Evolutionary conservation across 2,888 invertebrate genomes (phyloP).

Genomic region (Cremastobaeus sp.): DNA sequence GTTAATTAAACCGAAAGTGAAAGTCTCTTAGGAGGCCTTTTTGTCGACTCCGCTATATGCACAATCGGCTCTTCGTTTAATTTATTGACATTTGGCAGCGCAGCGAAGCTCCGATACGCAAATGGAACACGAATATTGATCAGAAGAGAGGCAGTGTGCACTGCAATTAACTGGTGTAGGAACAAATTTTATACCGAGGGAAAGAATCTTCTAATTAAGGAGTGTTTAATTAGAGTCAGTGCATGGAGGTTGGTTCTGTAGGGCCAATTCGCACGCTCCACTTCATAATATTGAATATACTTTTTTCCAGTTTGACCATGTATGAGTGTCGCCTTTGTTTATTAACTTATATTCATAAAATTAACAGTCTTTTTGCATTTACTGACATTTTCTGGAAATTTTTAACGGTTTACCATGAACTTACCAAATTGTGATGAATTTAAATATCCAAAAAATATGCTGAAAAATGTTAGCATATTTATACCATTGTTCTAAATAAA

Average conservation of each 20-base stretch:
- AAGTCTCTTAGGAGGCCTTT: conserved; percentile 20
- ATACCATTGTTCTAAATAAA: too few relatives aligned
- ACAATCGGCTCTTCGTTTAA: conserved; percentile 41
- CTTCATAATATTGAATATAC: conserved; percentile 35
- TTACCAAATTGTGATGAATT: too few relatives aligned
- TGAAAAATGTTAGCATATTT: too few relatives aligned
- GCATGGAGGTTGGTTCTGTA: conserved; percentile 1
- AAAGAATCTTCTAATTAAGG: conserved; percentile 40
- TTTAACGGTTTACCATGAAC: too few relatives aligned
- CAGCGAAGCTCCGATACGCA: conserved; percentile 12
- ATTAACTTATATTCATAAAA: not conserved
- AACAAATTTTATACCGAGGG: conserved; percentile 29
- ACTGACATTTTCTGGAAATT: too few relatives aligned
- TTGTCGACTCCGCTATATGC: conserved; percentile 17
- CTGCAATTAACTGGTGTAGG: conserved; percentile 32
- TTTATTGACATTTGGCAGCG: conserved; percentile 31
- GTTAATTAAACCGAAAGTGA: conserved; percentile 53
- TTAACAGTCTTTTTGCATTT: too few relatives aligned
- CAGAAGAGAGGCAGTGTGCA: not conserved
- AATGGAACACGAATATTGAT: conserved; percentile 25
- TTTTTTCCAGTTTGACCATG: conserved; percentile 9
- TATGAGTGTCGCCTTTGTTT: conserved; percentile 11
- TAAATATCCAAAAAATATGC: too few relatives aligned
- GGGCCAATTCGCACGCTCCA: conserved; percentile 51
- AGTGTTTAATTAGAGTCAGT: conserved; percentile 35